Conservation (phyloP, 2,888 invertebrate genomes). For the Sminthurides aquaticus region DNA sequence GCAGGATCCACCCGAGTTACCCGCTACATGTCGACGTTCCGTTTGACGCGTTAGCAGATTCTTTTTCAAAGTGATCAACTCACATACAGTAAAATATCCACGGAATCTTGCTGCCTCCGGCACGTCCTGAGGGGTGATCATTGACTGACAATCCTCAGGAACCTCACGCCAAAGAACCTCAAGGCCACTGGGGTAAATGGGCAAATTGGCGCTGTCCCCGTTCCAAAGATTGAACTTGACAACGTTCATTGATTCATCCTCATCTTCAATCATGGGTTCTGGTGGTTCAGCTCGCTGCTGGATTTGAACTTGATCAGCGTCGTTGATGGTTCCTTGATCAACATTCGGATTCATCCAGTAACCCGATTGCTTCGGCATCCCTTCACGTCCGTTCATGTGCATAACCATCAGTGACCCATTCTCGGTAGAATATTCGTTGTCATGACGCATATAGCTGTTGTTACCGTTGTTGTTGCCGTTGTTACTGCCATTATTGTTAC, state of each 20-base stretch:
- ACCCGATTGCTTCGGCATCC: neutral
- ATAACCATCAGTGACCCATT: neutral
- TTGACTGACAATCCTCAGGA: conserved; percentile 32
- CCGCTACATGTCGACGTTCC: neutral
- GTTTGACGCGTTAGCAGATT: conserved; percentile 12
- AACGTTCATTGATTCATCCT: neutral
- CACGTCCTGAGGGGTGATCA: conserved; percentile 37
- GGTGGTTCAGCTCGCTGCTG: neutral
- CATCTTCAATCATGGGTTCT: conserved; percentile 1
- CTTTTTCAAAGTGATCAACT: conserved; percentile 34
- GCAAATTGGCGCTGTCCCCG: neutral
- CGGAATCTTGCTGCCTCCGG: conserved; percentile 37
- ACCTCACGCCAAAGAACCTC: conserved; percentile 35
- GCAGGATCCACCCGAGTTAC: neutral
- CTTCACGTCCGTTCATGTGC: neutral
- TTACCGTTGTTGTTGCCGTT: neutral
- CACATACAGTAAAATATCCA: conserved; percentile 41
- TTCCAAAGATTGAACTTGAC: conserved; percentile 3
- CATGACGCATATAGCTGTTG: neutral
- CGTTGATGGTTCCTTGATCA: neutral
- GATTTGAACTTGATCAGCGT: neutral
- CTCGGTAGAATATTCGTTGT: neutral
- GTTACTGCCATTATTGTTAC: neutral
- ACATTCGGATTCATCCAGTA: neutral
- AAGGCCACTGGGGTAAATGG: conserved; percentile 32